Evolutionary conservation across 2,797 vertebrate genomes (phyloP), one percentile per base, ranked within the genome.

Genomic region (Myoxocephalus aenaeus): DNA sequence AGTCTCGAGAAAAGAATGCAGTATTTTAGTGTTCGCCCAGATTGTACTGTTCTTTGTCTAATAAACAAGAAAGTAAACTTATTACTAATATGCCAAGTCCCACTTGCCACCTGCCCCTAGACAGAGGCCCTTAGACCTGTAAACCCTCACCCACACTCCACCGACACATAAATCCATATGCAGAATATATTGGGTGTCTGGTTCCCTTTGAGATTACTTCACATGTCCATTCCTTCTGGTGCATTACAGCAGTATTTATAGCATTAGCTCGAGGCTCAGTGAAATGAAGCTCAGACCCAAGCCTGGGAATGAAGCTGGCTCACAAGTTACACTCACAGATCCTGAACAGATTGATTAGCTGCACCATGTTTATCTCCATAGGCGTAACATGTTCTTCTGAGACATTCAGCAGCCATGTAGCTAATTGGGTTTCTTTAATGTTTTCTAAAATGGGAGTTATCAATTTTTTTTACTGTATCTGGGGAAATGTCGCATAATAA

Each of bases 191-290:
- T 86, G 67, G 86, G 86, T 92, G 90, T 93, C 93, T 90, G 89
- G 90, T 90, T 91, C 89, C 86, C 86, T 92, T 86, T 89, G 89
- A 92, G 89, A 92, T 87, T 82, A 91, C 90, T 92, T 91, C 83
- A 77, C 88, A 89, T 85, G 85, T 88, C 82, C 90, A 86, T 89
- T 90, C 89, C 92, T 90, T 83, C 83, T 88, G 85, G 85, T 83
- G 83, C 92, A 88, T 89, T 83, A 75, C 89, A 81, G 75, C 67
- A 73, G 81, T 94, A 94, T 93, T 94, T 94, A 90, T 94, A 94
- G 92, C 89, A 70, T 65, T 72, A 70, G 86, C 92, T 90, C 2
- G 51, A 86, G 90, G 90, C 90, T 85, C 50, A 82, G 65, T 82
- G 88, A 90, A 90, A 89, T 79, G 77, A 81, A 87, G 69, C 75